Percentiles rank a stretch among this genome's conserved stretches.
phyloP scores from a whole-genome alignment of 2,797 vertebrate species.

The Helicolenus hilgendorfi region DNA sequence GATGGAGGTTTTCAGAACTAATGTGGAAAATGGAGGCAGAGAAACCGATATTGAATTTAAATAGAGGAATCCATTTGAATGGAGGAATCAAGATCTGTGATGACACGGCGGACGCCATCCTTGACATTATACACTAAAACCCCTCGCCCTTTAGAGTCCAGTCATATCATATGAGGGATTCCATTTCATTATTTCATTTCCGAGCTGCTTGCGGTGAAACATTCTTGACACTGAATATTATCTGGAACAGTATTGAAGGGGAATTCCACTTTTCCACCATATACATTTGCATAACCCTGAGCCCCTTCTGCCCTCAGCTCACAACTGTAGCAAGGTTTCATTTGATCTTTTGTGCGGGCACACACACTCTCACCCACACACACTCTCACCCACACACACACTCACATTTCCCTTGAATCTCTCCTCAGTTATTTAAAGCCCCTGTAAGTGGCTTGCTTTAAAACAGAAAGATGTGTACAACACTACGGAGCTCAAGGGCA shows the following conservation, averaged over 20 bases:
- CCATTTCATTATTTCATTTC: slow-evolving; percentile 70
- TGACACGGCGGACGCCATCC: slow-evolving; percentile 35
- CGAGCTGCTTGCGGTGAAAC: slow-evolving; percentile 32
- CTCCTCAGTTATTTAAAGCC: slow-evolving; percentile 36
- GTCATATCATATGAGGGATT: slow-evolving; percentile 41
- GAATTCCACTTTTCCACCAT: slow-evolving; percentile 54
- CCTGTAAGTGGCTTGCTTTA: slow-evolving; percentile 34
- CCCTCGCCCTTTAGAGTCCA: slow-evolving; percentile 42
- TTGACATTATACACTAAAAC: slow-evolving; percentile 51
- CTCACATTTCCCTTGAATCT: slow-evolving; percentile 21
- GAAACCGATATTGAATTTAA: slow-evolving; percentile 43
- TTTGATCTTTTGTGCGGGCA: slow-evolving; percentile 53
- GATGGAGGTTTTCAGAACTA: slow-evolving; percentile 40
- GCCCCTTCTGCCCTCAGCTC: slow-evolving; percentile 49
- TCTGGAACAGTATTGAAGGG: slow-evolving; percentile 50
- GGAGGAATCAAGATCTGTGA: slow-evolving; percentile 43
- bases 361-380: background rate
- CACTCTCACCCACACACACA: background rate
- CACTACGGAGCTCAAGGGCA: slow-evolving; percentile 1
- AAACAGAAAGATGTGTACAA: slow-evolving; percentile 19
- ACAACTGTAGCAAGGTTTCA: slow-evolving; percentile 48
- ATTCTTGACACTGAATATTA: slow-evolving; percentile 60
- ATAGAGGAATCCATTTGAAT: slow-evolving; percentile 60
- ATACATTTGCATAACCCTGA: slow-evolving; percentile 68
- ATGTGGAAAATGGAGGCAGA: slow-evolving; percentile 23